Percentiles rank a stretch among this genome's conserved stretches.
Conservation (phyloP, 2,888 invertebrate genomes). For the Sarcophaga subvicina region DNA sequence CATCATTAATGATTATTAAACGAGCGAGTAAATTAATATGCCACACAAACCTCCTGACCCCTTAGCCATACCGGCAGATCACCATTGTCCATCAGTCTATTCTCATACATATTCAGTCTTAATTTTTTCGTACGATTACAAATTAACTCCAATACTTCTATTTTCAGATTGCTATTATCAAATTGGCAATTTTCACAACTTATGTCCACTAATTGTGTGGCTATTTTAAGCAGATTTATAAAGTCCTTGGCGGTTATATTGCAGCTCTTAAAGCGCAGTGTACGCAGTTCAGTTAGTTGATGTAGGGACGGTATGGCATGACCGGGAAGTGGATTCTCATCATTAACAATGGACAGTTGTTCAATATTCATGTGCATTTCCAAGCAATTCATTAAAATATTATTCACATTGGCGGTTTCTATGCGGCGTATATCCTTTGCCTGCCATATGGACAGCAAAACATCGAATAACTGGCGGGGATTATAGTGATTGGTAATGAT, state of each 20-base stretch:
- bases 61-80: background rate
- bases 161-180: background rate
- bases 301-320: slow-evolving; percentile 29
- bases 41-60: slow-evolving; percentile 20
- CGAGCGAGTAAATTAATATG: background rate
- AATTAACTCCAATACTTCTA: slow-evolving; percentile 29
- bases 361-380: slow-evolving; percentile 55
- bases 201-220: slow-evolving; percentile 47
- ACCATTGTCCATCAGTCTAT: slow-evolving; percentile 41
- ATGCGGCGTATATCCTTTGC: slow-evolving; percentile 39
- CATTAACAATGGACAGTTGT: slow-evolving; percentile 52
- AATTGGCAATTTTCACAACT: slow-evolving; percentile 62
- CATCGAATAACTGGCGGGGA: slow-evolving; percentile 55
- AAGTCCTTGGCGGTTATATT: slow-evolving; percentile 17
- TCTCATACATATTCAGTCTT: slow-evolving; percentile 59
- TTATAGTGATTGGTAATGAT: slow-evolving; percentile 56
- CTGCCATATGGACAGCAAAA: slow-evolving; percentile 43
- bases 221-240: slow-evolving; percentile 29
- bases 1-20: background rate
- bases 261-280: slow-evolving; percentile 52
- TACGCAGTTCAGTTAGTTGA: slow-evolving; percentile 43
- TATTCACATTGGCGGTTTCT: slow-evolving; percentile 56
- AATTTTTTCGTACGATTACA: slow-evolving; percentile 27
- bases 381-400: slow-evolving; percentile 54
- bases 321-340: slow-evolving; percentile 44